Percentiles rank a stretch among this genome's conserved stretches.
Conservation (phyloP, 1,140 invertebrate genomes). For the Hetaerina americana region DNA sequence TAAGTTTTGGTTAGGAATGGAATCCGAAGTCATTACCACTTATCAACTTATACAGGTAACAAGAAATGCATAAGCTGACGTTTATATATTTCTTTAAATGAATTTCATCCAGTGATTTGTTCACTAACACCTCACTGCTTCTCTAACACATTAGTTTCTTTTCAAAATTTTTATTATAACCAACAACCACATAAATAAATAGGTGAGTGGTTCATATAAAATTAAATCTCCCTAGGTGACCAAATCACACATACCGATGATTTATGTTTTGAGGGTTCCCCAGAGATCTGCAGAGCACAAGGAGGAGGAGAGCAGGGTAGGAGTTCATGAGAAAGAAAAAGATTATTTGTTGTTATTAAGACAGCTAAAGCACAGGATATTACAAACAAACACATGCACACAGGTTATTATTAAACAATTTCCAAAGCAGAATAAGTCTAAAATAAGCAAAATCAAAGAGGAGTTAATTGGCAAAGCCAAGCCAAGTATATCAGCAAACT, state of each 20-base stretch:
- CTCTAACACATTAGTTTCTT: no score
- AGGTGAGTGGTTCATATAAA: no score
- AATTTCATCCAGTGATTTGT: no score
- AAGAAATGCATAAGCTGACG: no score
- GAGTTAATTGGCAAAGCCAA: neutral
- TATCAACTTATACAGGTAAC: no score
- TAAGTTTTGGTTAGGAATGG: no score
- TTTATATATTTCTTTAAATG: no score
- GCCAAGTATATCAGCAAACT: no score
- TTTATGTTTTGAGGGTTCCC: slow-evolving; percentile 40
- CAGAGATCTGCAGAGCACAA: slow-evolving; percentile 31
- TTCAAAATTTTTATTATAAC: no score
- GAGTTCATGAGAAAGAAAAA: neutral
- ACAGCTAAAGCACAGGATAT: slow-evolving; percentile 9
- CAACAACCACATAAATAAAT: no score
- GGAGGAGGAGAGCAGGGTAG: slow-evolving; percentile 26
- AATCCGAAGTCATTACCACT: no score
- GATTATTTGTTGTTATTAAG: slow-evolving; percentile 17
- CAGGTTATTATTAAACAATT: slow-evolving; percentile 6
- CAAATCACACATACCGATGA: slow-evolving; percentile 32
- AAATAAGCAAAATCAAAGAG: neutral
- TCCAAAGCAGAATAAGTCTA: neutral
- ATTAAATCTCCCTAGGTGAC: neutral
- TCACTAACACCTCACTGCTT: no score
- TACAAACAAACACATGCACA: slow-evolving; percentile 15